Evolutionary conservation across 2,888 invertebrate genomes (phyloP).

Genomic region (Troilus luridus): DNA sequence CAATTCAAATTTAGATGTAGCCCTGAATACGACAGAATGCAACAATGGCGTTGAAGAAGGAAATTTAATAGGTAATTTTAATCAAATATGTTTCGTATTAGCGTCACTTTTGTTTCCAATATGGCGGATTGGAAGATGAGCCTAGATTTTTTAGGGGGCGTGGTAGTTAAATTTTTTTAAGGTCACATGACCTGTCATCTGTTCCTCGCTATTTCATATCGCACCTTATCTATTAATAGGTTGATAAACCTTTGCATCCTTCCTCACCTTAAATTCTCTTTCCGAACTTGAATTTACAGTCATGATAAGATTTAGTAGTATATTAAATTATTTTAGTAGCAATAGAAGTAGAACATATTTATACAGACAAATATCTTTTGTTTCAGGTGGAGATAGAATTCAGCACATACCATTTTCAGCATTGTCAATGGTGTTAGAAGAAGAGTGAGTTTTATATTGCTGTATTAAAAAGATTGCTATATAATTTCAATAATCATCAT

Average conservation of each 20-base stretch:
- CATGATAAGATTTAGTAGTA: neutral
- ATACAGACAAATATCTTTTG: neutral
- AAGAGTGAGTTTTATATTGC: conserved; percentile 59
- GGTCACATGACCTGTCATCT: conserved; percentile 58
- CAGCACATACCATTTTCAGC: neutral
- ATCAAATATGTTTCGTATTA: conserved; percentile 63
- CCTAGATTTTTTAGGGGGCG: conserved; percentile 61
- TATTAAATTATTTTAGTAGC: neutral
- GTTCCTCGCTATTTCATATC: neutral
- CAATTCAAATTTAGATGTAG: conserved; percentile 59
- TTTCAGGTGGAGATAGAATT: conserved; percentile 49
- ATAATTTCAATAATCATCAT: neutral
- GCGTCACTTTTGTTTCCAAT: conserved; percentile 62
- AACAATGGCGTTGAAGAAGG: conserved; percentile 58
- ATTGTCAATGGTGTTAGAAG: conserved; percentile 48
- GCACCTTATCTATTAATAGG: neutral
- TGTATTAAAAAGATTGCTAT: conserved; percentile 7
- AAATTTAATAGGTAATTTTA: conserved; percentile 62
- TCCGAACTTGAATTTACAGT: too few relatives aligned
- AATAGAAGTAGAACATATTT: neutral
- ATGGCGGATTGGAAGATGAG: conserved; percentile 63
- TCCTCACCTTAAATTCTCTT: neutral
- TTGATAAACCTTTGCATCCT: neutral
- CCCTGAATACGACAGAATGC: conserved; percentile 59
- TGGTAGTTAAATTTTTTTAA: conserved; percentile 54